phyloP scores from a whole-genome alignment of 2,113 vertebrate species.

The Vulpes ferrilata region DNA sequence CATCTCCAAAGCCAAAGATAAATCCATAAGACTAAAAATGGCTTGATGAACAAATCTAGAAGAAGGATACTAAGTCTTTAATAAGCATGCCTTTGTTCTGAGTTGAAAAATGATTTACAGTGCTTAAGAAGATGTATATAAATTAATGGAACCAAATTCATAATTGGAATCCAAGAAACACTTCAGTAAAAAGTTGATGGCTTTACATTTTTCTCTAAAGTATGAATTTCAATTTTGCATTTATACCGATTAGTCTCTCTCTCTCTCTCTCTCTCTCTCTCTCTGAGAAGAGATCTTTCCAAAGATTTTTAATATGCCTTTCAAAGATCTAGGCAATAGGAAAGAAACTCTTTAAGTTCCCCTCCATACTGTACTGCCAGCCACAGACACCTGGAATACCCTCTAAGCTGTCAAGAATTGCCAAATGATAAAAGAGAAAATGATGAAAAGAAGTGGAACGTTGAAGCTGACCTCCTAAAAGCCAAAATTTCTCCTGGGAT shows the following conservation, averaged over 20 bases:
- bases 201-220: conserved; percentile 1
- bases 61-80: not conserved
- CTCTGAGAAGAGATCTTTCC: conserved; percentile 73
- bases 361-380: conserved; percentile 71
- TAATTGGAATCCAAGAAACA: not conserved
- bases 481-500: conserved; percentile 92
- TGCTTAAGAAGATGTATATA: not conserved
- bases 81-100: not conserved
- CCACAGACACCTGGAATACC: conserved; percentile 85
- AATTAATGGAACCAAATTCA: not conserved
- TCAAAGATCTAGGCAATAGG: conserved; percentile 76
- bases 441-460: conserved; percentile 93
- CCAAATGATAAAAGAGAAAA: conserved; percentile 91
- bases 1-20: not conserved
- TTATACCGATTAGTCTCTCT: conserved; percentile 72
- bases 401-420: conserved; percentile 92
- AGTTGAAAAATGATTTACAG: not conserved
- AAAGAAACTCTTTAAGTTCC: conserved; percentile 78
- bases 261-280: conserved; percentile 51
- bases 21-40: not conserved
- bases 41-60: not conserved
- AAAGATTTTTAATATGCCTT: conserved; percentile 62
- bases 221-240: conserved; percentile 75
- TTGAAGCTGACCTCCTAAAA: conserved; percentile 94
- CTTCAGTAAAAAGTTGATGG: not conserved